phyloP scores from a whole-genome alignment of 2,888 invertebrate species.

The Mystacides longicornis region DNA sequence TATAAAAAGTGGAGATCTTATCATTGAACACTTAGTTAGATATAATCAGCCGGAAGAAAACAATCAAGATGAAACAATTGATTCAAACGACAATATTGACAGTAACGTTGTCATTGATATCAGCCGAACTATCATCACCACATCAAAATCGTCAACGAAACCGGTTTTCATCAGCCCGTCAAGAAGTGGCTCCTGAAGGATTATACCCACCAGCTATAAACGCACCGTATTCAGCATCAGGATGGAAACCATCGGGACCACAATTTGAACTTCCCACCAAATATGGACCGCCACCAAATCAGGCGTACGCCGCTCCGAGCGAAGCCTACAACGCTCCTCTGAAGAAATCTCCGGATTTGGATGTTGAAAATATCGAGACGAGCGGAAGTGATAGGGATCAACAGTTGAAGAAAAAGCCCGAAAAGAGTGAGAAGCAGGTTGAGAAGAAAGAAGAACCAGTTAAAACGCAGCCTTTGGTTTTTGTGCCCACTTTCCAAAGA shows the following conservation, averaged over 20 bases:
- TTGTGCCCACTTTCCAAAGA: slow-evolving; percentile 1
- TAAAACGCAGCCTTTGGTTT: slow-evolving; percentile 3
- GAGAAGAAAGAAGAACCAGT: background rate
- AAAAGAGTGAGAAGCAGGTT: slow-evolving; percentile 14
- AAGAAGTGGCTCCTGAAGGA: slow-evolving; percentile 13
- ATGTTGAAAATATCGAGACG: slow-evolving; percentile 13
- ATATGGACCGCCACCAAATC: slow-evolving; percentile 29
- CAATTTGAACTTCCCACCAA: slow-evolving; percentile 40
- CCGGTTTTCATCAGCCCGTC: slow-evolving; percentile 19
- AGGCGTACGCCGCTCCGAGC: slow-evolving; percentile 30
- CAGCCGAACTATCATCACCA: background rate
- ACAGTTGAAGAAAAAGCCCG: slow-evolving; percentile 5
- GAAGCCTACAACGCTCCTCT: slow-evolving; percentile 30
- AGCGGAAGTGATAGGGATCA: slow-evolving; percentile 10
- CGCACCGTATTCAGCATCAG: slow-evolving; percentile 34
- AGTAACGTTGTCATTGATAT: background rate
- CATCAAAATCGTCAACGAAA: background rate
- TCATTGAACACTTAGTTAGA: background rate
- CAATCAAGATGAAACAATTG: background rate
- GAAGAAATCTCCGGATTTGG: slow-evolving; percentile 9
- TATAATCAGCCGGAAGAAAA: background rate
- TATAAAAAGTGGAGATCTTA: background rate
- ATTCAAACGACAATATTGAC: background rate
- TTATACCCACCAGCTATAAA: background rate
- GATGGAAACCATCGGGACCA: slow-evolving; percentile 42